Evolutionary conservation across 2,888 invertebrate species (phyloP).

Genomic region (Didymodactylos carnosus): DNA sequence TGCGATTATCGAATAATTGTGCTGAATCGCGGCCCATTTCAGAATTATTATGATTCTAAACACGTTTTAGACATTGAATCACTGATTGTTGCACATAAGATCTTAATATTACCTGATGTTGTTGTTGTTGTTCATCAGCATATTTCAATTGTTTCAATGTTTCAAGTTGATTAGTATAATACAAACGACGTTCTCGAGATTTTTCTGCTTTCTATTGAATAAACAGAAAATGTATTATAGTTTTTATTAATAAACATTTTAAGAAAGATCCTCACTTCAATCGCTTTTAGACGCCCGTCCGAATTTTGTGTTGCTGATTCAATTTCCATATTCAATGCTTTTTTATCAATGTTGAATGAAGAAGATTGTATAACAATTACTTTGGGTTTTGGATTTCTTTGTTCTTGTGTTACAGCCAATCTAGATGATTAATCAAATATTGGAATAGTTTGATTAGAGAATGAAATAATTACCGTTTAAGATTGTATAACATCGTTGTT

Average conservation of each 20-base stretch:
- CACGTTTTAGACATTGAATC: too few species aligned
- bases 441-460: neutral
- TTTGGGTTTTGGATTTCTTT: neutral
- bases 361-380: too few species aligned
- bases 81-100: too few species aligned
- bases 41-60: too few species aligned
- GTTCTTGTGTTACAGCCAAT: neutral
- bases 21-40: too few species aligned
- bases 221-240: neutral
- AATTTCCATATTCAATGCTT: neutral
- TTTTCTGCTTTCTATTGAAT: slow-evolving; percentile 1
- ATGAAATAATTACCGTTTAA: neutral
- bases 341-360: neutral
- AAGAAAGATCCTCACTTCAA: neutral
- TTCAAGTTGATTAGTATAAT: neutral
- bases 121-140: neutral
- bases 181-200: neutral
- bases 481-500: slow-evolving; percentile 56
- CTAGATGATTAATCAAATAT: neutral
- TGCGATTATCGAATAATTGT: neutral
- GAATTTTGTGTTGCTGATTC: neutral
- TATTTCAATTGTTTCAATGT: neutral
- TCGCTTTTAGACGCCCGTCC: neutral
- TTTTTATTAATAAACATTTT: neutral
- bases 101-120: too few species aligned